Base-by-base conservation (phyloP, 2,113 vertebrate species). In the Machaerirhynchus nigripectus region DNA sequence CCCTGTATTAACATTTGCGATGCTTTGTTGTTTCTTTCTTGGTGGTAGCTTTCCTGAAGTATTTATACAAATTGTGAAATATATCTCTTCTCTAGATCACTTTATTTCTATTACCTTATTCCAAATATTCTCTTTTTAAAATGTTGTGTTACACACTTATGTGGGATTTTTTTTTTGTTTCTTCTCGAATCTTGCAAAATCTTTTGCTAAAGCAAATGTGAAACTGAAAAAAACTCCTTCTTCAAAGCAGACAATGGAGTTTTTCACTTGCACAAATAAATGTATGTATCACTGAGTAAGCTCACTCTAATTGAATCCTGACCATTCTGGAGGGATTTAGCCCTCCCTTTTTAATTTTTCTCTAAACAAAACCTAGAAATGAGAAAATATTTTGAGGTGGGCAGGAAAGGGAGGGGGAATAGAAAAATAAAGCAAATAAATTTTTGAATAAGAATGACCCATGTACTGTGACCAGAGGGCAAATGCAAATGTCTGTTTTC, bases 401-500 rank as follows among this genome's bases (percentile, higher is more conserved):
- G 44, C 91, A 76, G n/a, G 42, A 83, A 85, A 75, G 69, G 89
- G 80, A 87, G 42, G 27, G 84, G 82, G 88, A 96, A 86, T 81
- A 93, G 92, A 87, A 96, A 95, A 97, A 92, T 89, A 96, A 97
- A 96, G 89, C 91, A 96, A 97, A 97, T 95, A 95, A 92, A 97
- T 93, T 97, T 98, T 96, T 97, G 96, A 97, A 96, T 97, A 96
- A 97, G 96, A 97, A 98, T 88, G 95, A 95, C 93, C 98, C 91
- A 11, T 95, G 96, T 96, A 87, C 95, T 84, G 95, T 98, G 98
- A 97, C 98, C 93, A 65, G 89, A 96, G 98, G 98, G 96, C 96
- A 97, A 97, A 98, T 98, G 97, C 96, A 98, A 97, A 97, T 97
- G 78, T 77, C 88, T 97, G 97, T 97, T 98, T 98, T 97, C 97